Evolutionary conservation across 2,797 vertebrate species (phyloP).

Genomic region (Rhinoraja longicauda): DNA sequence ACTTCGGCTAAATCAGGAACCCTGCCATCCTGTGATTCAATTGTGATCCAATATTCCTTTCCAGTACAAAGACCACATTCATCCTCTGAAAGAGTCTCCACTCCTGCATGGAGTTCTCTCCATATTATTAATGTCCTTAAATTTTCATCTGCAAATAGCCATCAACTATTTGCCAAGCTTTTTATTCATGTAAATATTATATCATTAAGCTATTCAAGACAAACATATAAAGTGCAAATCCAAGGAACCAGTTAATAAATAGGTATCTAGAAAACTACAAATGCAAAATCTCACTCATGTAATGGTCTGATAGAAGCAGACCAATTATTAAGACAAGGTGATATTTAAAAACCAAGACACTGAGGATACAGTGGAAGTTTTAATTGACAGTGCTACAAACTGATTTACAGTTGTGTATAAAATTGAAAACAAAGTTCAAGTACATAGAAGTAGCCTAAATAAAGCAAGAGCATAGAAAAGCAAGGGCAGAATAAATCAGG

Average conservation of each 20-base stretch:
- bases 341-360: slow-evolving; percentile 9
- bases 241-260: not conserved
- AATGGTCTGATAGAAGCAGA: not conserved
- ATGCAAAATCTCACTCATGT: not conserved
- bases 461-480: slow-evolving; percentile 17
- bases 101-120: too few species aligned
- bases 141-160: too few species aligned
- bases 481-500: not conserved
- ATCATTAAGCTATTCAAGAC: too few species aligned
- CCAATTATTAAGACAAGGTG: not conserved
- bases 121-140: too few species aligned
- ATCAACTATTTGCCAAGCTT: not conserved
- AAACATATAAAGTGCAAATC: not conserved
- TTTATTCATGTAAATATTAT: not conserved
- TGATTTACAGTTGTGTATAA: slow-evolving; percentile 33
- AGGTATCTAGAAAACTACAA: not conserved
- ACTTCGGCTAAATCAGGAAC: not conserved
- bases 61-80: not conserved
- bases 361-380: slow-evolving; percentile 27
- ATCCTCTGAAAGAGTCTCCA: too few species aligned
- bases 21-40: too few species aligned
- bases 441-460: slow-evolving; percentile 27
- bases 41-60: not conserved
- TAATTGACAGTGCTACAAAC: slow-evolving; percentile 33
- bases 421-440: slow-evolving; percentile 22